Conservation (phyloP, 2,888 invertebrate species). For the Smittia aterrima region DNA sequence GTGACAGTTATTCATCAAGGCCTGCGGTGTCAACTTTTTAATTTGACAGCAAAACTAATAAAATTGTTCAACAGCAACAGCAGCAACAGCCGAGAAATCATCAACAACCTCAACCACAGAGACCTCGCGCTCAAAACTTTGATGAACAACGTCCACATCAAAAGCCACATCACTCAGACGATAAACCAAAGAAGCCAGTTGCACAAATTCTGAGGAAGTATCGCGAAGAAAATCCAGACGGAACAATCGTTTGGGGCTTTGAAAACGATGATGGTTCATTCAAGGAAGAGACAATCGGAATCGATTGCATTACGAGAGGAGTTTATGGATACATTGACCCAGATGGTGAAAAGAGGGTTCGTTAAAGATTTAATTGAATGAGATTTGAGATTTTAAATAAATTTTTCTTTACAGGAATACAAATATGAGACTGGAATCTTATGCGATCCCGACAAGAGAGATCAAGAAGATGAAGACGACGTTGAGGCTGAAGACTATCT, state of each 20-base stretch:
- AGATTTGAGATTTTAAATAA: background rate
- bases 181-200: constrained; percentile 61
- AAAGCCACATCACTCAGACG: constrained; percentile 49
- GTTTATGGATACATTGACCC: constrained; percentile 64
- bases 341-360: constrained; percentile 64
- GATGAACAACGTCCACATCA: constrained; percentile 46
- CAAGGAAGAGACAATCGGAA: constrained; percentile 79
- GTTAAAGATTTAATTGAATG: background rate
- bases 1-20: no score
- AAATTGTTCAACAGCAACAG: constrained; percentile 44
- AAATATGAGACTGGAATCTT: constrained; percentile 77
- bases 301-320: constrained; percentile 57
- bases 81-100: constrained; percentile 48
- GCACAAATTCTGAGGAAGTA: constrained; percentile 69
- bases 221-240: constrained; percentile 75
- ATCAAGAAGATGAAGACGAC: constrained; percentile 55
- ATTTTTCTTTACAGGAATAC: constrained; percentile 61
- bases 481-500: constrained; percentile 56
- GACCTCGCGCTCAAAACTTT: constrained; percentile 23
- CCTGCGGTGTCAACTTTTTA: no score
- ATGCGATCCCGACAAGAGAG: constrained; percentile 56
- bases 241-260: constrained; percentile 74
- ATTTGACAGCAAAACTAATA: no score
- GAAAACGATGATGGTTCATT: constrained; percentile 86
- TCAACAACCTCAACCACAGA: constrained; percentile 50